Evolutionary conservation across 2,797 vertebrate species (phyloP).

Genomic region (Periparus ater): DNA sequence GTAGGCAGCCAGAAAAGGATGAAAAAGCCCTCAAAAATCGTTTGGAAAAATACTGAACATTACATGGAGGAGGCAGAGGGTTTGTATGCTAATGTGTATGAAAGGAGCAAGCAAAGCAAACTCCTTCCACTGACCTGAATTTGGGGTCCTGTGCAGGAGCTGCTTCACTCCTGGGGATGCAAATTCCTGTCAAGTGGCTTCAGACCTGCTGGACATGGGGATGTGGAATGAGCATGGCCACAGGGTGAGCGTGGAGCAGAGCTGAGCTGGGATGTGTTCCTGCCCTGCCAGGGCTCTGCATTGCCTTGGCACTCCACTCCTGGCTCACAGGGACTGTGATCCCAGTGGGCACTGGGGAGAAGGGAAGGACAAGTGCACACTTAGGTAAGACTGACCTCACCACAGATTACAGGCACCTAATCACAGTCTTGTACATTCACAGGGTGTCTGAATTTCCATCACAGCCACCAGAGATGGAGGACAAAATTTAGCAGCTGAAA

Average conservation of each 20-base stretch:
- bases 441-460: not conserved
- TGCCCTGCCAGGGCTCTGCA: not conserved
- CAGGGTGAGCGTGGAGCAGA: rapidly evolving
- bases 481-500: not conserved
- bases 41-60: not conserved
- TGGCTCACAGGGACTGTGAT: not conserved
- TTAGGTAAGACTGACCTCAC: not conserved
- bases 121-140: not conserved
- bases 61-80: not conserved
- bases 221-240: not conserved
- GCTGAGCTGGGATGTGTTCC: not conserved
- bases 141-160: not conserved
- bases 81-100: not conserved
- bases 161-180: not conserved
- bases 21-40: not conserved
- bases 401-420: not conserved
- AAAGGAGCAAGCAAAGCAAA: not conserved
- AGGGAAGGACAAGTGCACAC: not conserved
- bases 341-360: rapidly evolving
- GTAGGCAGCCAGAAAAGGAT: not conserved
- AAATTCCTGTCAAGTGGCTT: not conserved
- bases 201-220: rapidly evolving
- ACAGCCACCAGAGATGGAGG: not conserved
- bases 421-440: not conserved
- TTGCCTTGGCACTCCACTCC: not conserved